Evolutionary conservation across 2,113 vertebrate genomes (phyloP).

Genomic region (Archilochus colubris): DNA sequence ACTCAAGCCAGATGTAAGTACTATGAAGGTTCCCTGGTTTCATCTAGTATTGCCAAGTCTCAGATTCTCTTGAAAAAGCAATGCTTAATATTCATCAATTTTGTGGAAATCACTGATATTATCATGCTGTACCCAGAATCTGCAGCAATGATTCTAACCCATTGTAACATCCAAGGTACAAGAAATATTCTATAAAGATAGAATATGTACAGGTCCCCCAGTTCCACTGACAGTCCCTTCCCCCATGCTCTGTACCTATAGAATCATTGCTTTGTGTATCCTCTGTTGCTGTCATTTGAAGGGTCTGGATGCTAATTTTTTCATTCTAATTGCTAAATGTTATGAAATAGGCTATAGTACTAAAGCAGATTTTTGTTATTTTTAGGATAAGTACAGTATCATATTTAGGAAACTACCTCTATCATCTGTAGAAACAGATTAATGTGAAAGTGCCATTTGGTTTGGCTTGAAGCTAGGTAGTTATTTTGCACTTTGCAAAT

Average conservation of each 20-base stretch:
- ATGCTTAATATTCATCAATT: conserved; percentile 57
- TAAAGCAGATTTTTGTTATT: background rate
- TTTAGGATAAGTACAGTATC: conserved; percentile 9
- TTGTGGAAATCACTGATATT: conserved; percentile 64
- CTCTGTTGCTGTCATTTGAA: conserved; percentile 76
- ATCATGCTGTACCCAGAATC: conserved; percentile 48
- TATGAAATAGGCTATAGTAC: background rate
- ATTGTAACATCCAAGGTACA: conserved; percentile 71
- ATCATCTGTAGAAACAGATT: background rate
- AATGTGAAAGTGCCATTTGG: background rate
- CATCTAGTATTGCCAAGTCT: background rate
- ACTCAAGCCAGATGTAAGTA: conserved; percentile 94
- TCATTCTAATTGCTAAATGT: background rate
- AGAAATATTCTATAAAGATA: conserved; percentile 80
- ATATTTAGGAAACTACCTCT: conserved; percentile 5
- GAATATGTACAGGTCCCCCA: conserved; percentile 78
- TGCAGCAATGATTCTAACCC: conserved; percentile 81
- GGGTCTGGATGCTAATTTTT: conserved; percentile 65
- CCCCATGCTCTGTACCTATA: conserved; percentile 68
- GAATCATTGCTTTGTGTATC: conserved; percentile 83
- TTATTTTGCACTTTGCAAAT: background rate
- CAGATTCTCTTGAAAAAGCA: conserved; percentile 1
- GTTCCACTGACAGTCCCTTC: conserved; percentile 40
- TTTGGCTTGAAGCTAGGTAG: conserved; percentile 29
- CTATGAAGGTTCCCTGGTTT: conserved; percentile 31